Base-by-base conservation (phyloP, 2,113 vertebrate genomes). In the Nibea albiflora region DNA sequence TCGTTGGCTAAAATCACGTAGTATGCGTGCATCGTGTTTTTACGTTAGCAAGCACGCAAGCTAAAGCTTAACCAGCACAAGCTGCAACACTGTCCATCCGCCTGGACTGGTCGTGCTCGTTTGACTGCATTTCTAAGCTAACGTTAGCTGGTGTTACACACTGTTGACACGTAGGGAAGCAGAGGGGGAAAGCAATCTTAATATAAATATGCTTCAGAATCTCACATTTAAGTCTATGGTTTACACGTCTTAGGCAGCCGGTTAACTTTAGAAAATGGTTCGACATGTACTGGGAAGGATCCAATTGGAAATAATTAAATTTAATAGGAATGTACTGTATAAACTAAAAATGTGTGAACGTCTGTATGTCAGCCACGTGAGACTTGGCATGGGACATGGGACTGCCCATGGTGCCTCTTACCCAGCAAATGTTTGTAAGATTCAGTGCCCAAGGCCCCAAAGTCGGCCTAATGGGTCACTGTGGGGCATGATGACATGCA, bases 301-400 rank as follows among this genome's bases (percentile, higher is more conserved):
- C 42, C 63, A 15, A 5, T 52, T 50, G 0, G 47, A n/a, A 22
- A 16, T 26, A 46, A 22, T 28, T 74, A 24, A 26, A 11, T 81
- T 81, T 64, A 26, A 53, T n/a, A 28, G 49, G 11, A 68, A 76
- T 31, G 31, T 73, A 16, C 24, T 28, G 46, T 11, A 42, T 62
- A 0, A 60, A 81, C 61, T 49, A 46, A 39, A 39, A 0, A 79
- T 72, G 42, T 47, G 56, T 31, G 56, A n/a, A 54, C 52, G 44
- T 46, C 19, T 56, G 26, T 54, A 9, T 64, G 16, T 46, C 1
- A 62, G 19, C 11, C 52, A 44, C 47, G 10, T 44, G 61, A 46
- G 39, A 60, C 24, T 47, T 17, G 3, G 31, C n/a, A n/a, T n/a
- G n/a, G 24, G 22, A 44, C 28, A 31, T 4, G 28, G 31, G 16